Evolutionary conservation across 2,888 invertebrate species (phyloP).

Genomic region (Lagria hirta): DNA sequence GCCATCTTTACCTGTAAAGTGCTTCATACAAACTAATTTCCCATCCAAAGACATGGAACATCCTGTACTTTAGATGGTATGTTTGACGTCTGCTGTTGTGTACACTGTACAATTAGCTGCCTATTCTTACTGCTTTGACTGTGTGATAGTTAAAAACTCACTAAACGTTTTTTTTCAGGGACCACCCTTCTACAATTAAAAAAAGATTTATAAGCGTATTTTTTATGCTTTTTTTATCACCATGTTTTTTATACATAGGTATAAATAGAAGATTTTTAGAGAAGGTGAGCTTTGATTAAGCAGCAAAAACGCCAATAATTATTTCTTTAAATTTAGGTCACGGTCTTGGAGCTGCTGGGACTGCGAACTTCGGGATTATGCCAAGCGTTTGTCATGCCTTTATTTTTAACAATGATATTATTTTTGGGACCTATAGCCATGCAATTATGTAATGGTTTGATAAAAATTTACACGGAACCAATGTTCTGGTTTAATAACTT

Average conservation of each 20-base stretch:
- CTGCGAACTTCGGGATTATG: conserved; percentile 72
- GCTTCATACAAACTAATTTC: no score
- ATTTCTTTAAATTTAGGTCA: conserved; percentile 54
- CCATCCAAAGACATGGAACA: no score
- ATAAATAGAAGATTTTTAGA: conserved; percentile 64
- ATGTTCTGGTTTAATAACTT: conserved; percentile 67
- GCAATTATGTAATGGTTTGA: conserved; percentile 68
- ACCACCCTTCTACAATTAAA: conserved; percentile 87
- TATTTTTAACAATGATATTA: conserved; percentile 75
- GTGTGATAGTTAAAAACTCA: no score
- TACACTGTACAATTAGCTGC: no score
- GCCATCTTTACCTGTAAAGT: no score
- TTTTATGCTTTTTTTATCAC: conserved; percentile 78
- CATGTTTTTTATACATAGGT: conserved; percentile 74
- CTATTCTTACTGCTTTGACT: no score
- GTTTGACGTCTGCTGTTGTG: no score
- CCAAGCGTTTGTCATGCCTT: conserved; percentile 71
- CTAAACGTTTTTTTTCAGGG: conserved; percentile 67
- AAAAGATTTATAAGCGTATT: conserved; percentile 84
- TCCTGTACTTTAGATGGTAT: no score
- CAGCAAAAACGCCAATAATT: not conserved
- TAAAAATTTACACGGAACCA: conserved; percentile 63
- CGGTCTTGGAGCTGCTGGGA: conserved; percentile 73
- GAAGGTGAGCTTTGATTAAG: conserved; percentile 54
- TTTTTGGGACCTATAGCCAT: conserved; percentile 83